Base-by-base conservation (phyloP, 2,113 vertebrate genomes). In the Nothoprocta pentlandii region DNA sequence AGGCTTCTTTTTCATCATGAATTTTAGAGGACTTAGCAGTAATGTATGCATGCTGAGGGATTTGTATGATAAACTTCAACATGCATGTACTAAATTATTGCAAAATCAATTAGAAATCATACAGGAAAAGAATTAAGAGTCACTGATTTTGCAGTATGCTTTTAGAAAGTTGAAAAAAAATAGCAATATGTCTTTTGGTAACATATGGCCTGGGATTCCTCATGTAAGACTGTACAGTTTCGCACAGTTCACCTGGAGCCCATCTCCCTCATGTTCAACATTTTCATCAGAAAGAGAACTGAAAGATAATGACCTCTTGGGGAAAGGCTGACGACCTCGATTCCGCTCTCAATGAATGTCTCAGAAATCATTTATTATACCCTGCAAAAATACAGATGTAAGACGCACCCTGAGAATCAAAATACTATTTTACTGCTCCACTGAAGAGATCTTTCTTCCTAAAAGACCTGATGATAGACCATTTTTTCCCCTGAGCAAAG, bases 71-170 rank as follows among this genome's bases (percentile, higher is more conserved):
- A 86, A 92, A 92, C 10, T 64, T 61, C 68, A 88, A 90, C 53
- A 73, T 49, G 16, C 41, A 81, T 75, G 15, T 49, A 73, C 53
- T 87, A 80, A 88, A 73, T 42, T 75, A 86, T 34, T 86, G 64
- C 49, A 94, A 95, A 93, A 96, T 90, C 58, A 90, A 92, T 92
- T 90, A 92, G 80, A 90, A 95, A 80, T 78, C 14, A 58, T 76
- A 26, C 28, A 67, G 53, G 88, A 94, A 70, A 92, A 93, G 69
- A 14, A 42, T 79, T 86, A 25, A 81, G 44, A 61, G 39, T 64
- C 66, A 78, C n/a, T 80, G 58, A 94, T 84, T 92, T 81, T 92
- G 36, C 36, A 80, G 54, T 30, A 58, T 58, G 30, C 28, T 56
- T 32, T 56, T 28, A 56, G 17, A 56, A 56, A 56, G 61, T 28